phyloP scores from a whole-genome alignment of 2,888 invertebrate species.

The Sympetrum striolatum region DNA sequence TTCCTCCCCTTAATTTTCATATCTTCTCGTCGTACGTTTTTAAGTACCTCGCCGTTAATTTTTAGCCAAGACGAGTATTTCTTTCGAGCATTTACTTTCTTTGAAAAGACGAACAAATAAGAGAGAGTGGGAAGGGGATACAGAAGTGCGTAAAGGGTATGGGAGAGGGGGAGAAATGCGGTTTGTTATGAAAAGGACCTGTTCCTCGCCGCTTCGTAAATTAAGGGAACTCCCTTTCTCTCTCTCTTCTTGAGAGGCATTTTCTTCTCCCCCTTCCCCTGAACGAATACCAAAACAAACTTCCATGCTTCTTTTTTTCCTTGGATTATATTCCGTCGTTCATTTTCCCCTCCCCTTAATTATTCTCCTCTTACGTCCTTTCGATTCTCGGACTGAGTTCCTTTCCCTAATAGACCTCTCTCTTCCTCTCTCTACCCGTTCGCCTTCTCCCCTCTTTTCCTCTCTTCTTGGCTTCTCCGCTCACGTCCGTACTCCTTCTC shows the following conservation, averaged over 20 bases:
- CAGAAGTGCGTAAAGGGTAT: no score
- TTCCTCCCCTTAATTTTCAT: constrained; percentile 10
- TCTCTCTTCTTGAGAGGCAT: neutral
- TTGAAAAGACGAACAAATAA: no score
- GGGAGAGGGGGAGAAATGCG: neutral
- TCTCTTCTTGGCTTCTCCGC: neutral
- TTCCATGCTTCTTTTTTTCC: neutral
- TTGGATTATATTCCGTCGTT: neutral
- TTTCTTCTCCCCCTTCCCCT: neutral
- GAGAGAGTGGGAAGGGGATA: neutral
- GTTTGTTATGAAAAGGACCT: neutral
- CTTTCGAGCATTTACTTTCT: neutral
- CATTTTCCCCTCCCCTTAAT: neutral
- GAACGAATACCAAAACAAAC: neutral
- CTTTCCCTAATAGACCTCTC: constrained; percentile 51
- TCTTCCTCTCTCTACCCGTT: constrained; percentile 40
- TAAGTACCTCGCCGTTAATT: neutral
- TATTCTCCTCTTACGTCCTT: constrained; percentile 46
- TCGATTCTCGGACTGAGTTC: neutral
- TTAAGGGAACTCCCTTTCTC: neutral
- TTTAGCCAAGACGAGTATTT: neutral
- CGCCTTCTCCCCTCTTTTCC: constrained; percentile 14
- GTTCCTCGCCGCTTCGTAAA: neutral
- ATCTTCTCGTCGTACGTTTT: neutral
- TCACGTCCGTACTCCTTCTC: neutral